Evolutionary conservation across 2,113 vertebrate species (phyloP).

Genomic region (Dendrocopos noguchii): DNA sequence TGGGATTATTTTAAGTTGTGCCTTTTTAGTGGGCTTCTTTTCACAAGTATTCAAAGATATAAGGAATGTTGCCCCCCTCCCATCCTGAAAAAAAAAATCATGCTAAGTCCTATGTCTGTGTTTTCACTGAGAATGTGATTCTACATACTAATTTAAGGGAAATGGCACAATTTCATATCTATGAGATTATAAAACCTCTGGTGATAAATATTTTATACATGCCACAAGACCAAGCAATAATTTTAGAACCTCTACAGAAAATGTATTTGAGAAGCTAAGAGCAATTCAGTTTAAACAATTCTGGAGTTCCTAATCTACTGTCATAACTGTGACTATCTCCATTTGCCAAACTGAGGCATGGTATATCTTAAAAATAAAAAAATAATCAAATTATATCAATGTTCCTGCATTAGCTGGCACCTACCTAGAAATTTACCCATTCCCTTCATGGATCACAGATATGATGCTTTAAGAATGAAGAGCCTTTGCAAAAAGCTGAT

Average conservation of each 20-base stretch:
- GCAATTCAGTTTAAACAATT: background rate
- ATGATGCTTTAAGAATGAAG: background rate
- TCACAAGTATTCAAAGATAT: background rate
- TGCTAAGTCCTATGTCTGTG: background rate
- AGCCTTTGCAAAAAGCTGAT: background rate
- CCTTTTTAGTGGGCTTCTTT: background rate
- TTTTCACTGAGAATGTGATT: background rate
- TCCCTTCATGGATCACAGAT: background rate
- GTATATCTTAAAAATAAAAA: background rate
- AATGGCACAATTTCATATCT: background rate
- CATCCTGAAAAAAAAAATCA: rapidly evolving
- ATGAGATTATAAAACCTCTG: background rate
- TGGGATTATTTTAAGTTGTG: background rate
- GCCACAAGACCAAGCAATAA: background rate
- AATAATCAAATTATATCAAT: background rate
- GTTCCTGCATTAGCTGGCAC: background rate
- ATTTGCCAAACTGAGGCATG: background rate
- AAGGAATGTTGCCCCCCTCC: background rate
- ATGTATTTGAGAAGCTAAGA: background rate
- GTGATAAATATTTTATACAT: background rate
- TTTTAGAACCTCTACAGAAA: background rate
- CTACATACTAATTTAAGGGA: background rate
- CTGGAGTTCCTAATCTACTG: background rate
- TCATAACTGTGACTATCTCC: background rate
- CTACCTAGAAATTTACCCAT: background rate